Percentiles rank a stretch among this genome's conserved stretches.
Evolutionary conservation across 1,140 invertebrate species (phyloP).

Genomic region (Oryctes rhinoceros): DNA sequence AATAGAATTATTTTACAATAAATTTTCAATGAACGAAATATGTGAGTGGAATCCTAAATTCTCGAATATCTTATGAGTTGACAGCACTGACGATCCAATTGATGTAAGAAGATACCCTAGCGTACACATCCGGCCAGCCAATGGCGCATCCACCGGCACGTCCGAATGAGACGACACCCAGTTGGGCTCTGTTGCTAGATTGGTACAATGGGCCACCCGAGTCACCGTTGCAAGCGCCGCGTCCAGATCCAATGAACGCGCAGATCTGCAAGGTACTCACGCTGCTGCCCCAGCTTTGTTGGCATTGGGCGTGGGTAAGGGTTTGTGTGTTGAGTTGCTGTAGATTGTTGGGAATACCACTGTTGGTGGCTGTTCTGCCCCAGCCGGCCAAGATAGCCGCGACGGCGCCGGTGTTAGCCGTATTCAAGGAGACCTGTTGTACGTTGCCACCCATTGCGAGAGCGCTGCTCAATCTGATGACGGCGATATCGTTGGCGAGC

Average conservation of each 20-base stretch:
- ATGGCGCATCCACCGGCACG: constrained; percentile 49
- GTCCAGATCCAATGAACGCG: constrained; percentile 66
- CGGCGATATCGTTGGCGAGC: background rate
- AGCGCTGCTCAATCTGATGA: background rate
- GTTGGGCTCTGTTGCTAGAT: background rate
- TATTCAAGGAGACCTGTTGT: constrained; percentile 34
- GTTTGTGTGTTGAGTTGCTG: constrained; percentile 61
- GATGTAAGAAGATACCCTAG: background rate
- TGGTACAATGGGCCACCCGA: constrained; percentile 66
- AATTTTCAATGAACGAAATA: too few relatives aligned
- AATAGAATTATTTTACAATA: too few relatives aligned
- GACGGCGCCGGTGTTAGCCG: constrained; percentile 47
- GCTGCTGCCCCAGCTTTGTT: constrained; percentile 58
- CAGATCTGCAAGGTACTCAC: constrained; percentile 57
- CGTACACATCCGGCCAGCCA: constrained; percentile 7
- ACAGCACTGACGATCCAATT: background rate
- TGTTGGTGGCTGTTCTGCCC: constrained; percentile 56
- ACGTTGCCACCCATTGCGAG: background rate
- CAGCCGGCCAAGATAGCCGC: constrained; percentile 50
- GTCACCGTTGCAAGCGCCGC: constrained; percentile 69
- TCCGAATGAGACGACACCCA: background rate
- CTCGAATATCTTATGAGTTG: background rate
- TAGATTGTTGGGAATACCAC: constrained; percentile 56
- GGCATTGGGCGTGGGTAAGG: constrained; percentile 58
- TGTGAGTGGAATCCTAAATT: too few relatives aligned